Evolutionary conservation across 2,888 invertebrate genomes (phyloP), one percentile per base, ranked within the genome.

Genomic region (Himalopsyche tibetana): DNA sequence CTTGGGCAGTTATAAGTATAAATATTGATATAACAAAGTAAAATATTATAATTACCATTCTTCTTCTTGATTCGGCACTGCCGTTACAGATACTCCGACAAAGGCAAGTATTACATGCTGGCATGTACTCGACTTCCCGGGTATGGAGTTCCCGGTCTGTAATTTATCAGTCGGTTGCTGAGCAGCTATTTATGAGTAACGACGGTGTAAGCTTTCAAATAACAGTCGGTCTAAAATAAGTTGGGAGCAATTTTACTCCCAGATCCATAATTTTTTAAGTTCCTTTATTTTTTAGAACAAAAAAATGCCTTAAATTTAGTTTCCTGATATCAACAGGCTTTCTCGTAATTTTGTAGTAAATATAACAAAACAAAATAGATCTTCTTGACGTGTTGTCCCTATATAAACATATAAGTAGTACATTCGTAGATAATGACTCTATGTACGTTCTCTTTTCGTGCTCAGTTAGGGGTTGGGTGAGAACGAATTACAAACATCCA

Each of bases 141-240:
- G 69, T 74, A 79, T 63, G 82, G 82, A 56, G 82, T 85, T 38
- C 63, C 82, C 40, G 69, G 74, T 82, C 69, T 85, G 85, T 85
- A 85, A 85, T 85, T 85, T 85, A 85, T 83, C 82, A 80, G 74
- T 56, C 80, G 56, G 63, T 85, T 83, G 51, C 83, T 80, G 40
- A 69, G 63, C 74, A 51, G 42, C 45, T 83, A 83, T 83, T 83
- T 83, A 83, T 83, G 74, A 74, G 74, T 83, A 74, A 55, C 82
- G 56, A 82, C 82, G 45, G 56, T 74, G 38, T 74, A 74, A 74
- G 74, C 74, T 74, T 74, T 74, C 28, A 74, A 12, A 74, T 74
- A 74, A 74, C 36, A 74, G 74, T 74, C 36, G 12, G 36, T 12
- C 36, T 28, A 74, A 6, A 15, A 5, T 74, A 74, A 74, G 74